Base-by-base conservation (phyloP, 2,888 invertebrate genomes). In the Alsophila aescularia region DNA sequence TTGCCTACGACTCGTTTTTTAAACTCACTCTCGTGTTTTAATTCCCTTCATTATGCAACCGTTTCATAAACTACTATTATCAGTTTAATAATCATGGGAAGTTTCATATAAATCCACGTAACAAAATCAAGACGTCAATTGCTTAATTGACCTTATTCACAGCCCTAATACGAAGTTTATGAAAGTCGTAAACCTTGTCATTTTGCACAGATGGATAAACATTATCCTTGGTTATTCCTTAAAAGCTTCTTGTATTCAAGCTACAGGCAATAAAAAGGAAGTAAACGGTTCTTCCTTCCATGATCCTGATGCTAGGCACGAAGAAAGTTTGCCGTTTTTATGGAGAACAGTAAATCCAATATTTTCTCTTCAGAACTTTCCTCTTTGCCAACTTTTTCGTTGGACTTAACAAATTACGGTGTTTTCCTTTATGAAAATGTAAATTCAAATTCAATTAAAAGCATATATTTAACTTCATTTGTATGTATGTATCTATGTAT, bases 161-260 rank as follows among this genome's bases (percentile, higher is more conserved):
- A 24, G 15, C 27, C 15, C 18, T 29, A 34, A 27, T 27, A 34
- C 44, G 7, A 10, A 45, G 35, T 60, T 60, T 58, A 64, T 60
- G 52, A 45, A 58, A 31, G 51, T 52, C 53, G 53, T 62, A 64
- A 62, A 58, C 47, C 44, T 53, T 44, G 48, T 41, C n/a, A n/a
- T n/a, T 53, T 36, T 24, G 36, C 40, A 51, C 50, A 39, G 49
- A 27, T 14, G 51, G 47, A 31, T 52, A 58, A 56, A 39, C 58
- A 60, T 60, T 47, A 62, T 37, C 16, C 54, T 37, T 10, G 34
- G 44, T 41, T 58, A 54, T 52, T 36, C 49, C 50, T 13, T n/a
- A 35, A 35, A 57, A 59, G 51, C 59, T 59, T 57, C 43, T 24
- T 56, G 48, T 35, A 56, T 54, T 52, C 48, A 41, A 50, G 45